Conservation (phyloP, 2,797 vertebrate genomes). For the Moxostoma hubbsi region DNA sequence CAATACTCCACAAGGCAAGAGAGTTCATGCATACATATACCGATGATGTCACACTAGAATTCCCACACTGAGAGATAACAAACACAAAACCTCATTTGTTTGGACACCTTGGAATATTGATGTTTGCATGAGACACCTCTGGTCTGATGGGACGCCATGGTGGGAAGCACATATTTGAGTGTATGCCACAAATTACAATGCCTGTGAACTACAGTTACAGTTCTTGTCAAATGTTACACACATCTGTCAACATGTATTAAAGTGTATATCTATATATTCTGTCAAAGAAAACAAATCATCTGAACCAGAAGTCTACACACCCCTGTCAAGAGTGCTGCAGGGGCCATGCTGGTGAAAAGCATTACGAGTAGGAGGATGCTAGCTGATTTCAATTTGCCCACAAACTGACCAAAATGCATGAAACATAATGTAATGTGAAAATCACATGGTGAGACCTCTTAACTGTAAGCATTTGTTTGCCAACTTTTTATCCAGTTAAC, state of each 20-base stretch:
- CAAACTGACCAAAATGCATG: not conserved
- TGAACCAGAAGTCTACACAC: slow-evolving; percentile 1
- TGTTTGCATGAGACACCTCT: slow-evolving; percentile 25
- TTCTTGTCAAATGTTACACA: slow-evolving; percentile 15
- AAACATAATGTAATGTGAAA: not conserved
- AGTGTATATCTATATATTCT: slow-evolving; percentile 1
- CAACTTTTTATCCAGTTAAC: not conserved
- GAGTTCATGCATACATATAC: slow-evolving; percentile 18
- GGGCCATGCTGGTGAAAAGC: not conserved
- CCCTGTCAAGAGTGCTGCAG: not conserved
- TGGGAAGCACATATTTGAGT: slow-evolving; percentile 35
- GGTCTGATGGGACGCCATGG: slow-evolving; percentile 12
- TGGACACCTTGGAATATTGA: slow-evolving; percentile 45
- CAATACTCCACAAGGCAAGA: slow-evolving; percentile 23
- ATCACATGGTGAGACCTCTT: not conserved
- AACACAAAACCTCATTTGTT: slow-evolving; percentile 47
- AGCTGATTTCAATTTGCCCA: not conserved
- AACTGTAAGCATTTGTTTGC: not conserved
- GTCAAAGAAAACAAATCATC: slow-evolving; percentile 13
- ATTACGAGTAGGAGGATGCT: not conserved
- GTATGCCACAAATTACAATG: slow-evolving; percentile 27
- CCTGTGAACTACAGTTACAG: slow-evolving; percentile 14
- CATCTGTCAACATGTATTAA: slow-evolving; percentile 18
- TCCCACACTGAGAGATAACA: slow-evolving; percentile 40
- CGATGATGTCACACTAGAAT: slow-evolving; percentile 45